A percentile compares a stretch with the other conserved stretches of the same genome.
These are phyloP conservation scores for Babylonia areolata DNA, from an alignment of 1,140 invertebrate species.

Conservation along the genomic window DNA sequence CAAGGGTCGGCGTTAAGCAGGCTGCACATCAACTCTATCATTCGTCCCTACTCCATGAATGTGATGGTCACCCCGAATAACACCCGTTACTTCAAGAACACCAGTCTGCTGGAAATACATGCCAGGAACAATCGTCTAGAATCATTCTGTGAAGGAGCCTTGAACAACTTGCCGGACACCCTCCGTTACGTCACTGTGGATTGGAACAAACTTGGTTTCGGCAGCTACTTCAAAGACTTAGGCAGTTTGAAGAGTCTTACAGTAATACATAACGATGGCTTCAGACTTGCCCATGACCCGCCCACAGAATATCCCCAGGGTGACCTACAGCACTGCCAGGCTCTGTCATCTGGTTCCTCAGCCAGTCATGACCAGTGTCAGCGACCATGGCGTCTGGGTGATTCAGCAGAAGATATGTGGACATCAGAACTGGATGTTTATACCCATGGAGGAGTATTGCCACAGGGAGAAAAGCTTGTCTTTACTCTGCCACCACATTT, in stretches of 20 bases:
- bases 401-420: background rate
- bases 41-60: constrained; percentile 20
- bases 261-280: background rate
- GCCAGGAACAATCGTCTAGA: constrained; percentile 12
- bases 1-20: constrained; percentile 31
- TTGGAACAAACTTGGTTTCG: constrained; percentile 16
- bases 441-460: background rate
- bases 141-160: background rate
- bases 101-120: constrained; percentile 21
- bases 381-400: background rate
- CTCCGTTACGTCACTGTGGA: background rate
- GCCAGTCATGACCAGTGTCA: background rate
- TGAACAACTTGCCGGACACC: constrained; percentile 25
- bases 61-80: constrained; percentile 17
- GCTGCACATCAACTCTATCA: constrained; percentile 23
- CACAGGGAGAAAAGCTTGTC: background rate
- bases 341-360: background rate
- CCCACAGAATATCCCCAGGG: background rate
- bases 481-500: constrained; percentile 43
- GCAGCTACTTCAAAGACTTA: constrained; percentile 11
- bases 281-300: background rate
- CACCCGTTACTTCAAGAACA: constrained; percentile 39
- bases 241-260: background rate
- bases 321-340: background rate
- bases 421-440: background rate